Evolutionary conservation across 2,113 vertebrate species (phyloP), one percentile per base, ranked within the genome.

Genomic region (Nothoprocta pentlandii): DNA sequence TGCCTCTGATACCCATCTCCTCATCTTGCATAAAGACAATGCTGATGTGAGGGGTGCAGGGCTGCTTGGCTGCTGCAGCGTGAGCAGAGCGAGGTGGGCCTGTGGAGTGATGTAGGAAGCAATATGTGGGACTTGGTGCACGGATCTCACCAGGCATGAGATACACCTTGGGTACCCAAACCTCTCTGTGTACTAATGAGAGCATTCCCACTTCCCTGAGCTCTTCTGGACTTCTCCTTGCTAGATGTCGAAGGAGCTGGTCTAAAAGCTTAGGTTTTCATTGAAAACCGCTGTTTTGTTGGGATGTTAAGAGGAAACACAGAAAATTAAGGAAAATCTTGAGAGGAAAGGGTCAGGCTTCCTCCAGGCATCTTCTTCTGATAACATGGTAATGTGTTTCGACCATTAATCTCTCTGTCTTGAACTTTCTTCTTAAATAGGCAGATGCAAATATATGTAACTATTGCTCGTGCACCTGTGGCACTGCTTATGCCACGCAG

Each of bases 11-110:
- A 49, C 44, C 53, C 25, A 2, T n/a, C 51, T 11, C 59, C 74
- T 61, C 3, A 0, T 4, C 47, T 15, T 8, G 4, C 25, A 8
- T 34, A 20, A 15, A 13, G 26, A n/a, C 0, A 0, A 39, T 39
- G 36, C 36, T 39, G 36, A 39, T 39, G 36, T 39, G 36, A 39
- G 36, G 36, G 36, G 36, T 39, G 36, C 36, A 39, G 36, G 36
- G 36, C 36, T 39, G 47, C 47, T 47, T 47, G 47, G 19, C 47
- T 47, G 47, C 28, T 58, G 28, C 13, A 2, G 26, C 2, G 36
- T 39, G 2, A 41, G 7, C 36, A 25, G 8, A 21, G 58, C 2
- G 0, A 39, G 49, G 4, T 36, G 56, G 12, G 30, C 19, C 1
- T 0, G 4, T 7, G 0, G 3, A 47, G n/a, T 28, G 36, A 42